These are phyloP conservation scores for Ormyrus thymus DNA, from an alignment of 2,888 invertebrate species.

Conservation along the genomic window DNA sequence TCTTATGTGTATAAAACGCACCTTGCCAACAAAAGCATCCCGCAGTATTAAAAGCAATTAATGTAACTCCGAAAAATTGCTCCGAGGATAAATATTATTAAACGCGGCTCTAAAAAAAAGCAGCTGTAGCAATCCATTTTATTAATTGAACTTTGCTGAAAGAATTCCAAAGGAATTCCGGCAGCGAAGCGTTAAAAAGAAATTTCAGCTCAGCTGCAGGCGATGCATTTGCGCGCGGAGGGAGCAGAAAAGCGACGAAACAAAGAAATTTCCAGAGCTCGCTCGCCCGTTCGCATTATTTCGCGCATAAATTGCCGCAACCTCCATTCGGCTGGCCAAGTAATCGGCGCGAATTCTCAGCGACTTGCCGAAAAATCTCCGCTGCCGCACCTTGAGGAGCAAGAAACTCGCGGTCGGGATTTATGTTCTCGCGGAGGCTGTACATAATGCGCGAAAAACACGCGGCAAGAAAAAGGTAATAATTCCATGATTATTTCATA, in stretches of 20 bases:
- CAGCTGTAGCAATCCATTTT: too few species aligned
- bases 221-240: too few species aligned
- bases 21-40: too few species aligned
- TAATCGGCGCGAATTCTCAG: slow-evolving; percentile 20
- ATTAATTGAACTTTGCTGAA: too few species aligned
- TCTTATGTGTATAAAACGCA: too few species aligned
- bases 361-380: slow-evolving; percentile 26
- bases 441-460: slow-evolving; percentile 34
- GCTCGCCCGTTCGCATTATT: neutral
- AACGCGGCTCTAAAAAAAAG: too few species aligned
- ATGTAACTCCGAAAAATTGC: too few species aligned
- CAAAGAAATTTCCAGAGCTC: neutral
- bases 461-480: slow-evolving; percentile 60
- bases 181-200: too few species aligned
- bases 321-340: neutral
- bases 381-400: slow-evolving; percentile 24
- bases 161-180: too few species aligned
- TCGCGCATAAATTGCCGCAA: slow-evolving; percentile 3
- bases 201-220: neutral
- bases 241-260: neutral
- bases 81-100: too few species aligned
- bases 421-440: slow-evolving; percentile 26
- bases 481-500: slow-evolving; percentile 73
- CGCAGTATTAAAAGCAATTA: too few species aligned
- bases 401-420: slow-evolving; percentile 45